Evolutionary conservation across 2,113 vertebrate species (phyloP), one percentile per base, ranked within the genome.

Genomic region (Micronisus gabar): DNA sequence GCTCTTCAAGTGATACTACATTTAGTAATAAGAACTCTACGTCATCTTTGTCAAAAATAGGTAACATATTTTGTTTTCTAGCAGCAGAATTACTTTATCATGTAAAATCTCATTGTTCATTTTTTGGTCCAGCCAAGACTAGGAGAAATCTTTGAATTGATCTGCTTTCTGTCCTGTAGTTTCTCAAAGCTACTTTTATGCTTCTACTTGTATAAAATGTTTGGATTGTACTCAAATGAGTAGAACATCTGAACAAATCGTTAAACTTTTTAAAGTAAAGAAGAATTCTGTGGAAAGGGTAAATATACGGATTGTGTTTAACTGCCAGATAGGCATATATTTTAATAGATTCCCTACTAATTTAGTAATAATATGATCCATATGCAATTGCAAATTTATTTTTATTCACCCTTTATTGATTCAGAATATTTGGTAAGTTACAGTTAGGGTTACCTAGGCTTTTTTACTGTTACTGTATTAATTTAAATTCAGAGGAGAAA

Each of bases 131-230:
- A 82, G 62, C 47, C 86, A 52, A 87, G 68, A 55, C 81, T 65
- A 94, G 75, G 41, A 70, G 18, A 50, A 94, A 88, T 88, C 84
- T 95, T 95, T 90, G 81, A 94, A 55, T 30, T 96, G 72, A 90
- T 96, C 94, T 97, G 61, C 61, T 97, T 97, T 48, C 8, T 73
- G 23, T 62, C 26, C 27, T n/a, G 61, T 47, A 68, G 84, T 43
- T 95, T 91, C 83, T 84, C 48, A 96, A 95, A 97, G 74, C 19
- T 90, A 40, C 66, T 95, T 94, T 80, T 92, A 79, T 16, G 4
- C 40, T 91, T 94, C 55, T 32, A 8, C 16, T 47, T 93, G 32
- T 62, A 26, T 38, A 32, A 87, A 68, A 29, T 87, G 26, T 82
- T 91, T 76, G 81, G 40, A 29, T 59, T 90, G 19, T 86, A 41